Conservation (phyloP, 1,140 invertebrate species). For the Lethocerus indicus region DNA sequence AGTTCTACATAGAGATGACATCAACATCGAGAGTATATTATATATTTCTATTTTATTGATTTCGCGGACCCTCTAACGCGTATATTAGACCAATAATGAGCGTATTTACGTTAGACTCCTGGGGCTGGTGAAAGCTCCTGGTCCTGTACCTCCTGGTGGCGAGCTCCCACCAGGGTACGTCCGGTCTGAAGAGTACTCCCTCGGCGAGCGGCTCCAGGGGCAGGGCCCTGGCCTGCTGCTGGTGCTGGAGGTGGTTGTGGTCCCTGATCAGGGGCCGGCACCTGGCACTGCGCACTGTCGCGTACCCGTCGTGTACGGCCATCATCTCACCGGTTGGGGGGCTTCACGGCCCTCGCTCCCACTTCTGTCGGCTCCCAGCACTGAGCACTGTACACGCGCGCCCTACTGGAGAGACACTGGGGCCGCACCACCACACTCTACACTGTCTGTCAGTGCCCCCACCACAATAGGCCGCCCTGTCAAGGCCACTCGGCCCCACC, state of each 20-base stretch:
- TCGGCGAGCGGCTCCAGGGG: slow-evolving; percentile 25
- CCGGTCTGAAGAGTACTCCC: slow-evolving; percentile 31
- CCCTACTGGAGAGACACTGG: neutral
- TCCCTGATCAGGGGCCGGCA: neutral
- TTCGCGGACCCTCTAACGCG: no score
- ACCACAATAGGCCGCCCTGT: neutral
- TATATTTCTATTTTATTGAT: no score
- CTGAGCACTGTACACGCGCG: neutral
- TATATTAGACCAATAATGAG: no score
- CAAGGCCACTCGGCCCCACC: neutral
- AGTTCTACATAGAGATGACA: no score
- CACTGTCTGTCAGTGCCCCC: neutral
- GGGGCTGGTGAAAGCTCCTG: no score
- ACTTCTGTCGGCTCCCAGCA: slow-evolving; percentile 12
- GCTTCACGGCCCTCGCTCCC: slow-evolving; percentile 37
- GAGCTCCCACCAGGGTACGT: slow-evolving; percentile 71
- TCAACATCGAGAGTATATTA: no score
- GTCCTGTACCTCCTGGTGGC: slow-evolving; percentile 55
- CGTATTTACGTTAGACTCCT: no score
- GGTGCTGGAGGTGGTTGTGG: no score
- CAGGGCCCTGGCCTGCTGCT: slow-evolving; percentile 1
- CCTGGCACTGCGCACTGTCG: slow-evolving; percentile 43
- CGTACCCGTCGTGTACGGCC: slow-evolving; percentile 62
- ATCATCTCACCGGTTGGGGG: slow-evolving; percentile 31
- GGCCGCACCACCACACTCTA: no score